Percentiles rank a stretch among this genome's conserved stretches.
phyloP scores from a whole-genome alignment of 2,797 vertebrate genomes.

The Brachyrhaphis roseni region DNA sequence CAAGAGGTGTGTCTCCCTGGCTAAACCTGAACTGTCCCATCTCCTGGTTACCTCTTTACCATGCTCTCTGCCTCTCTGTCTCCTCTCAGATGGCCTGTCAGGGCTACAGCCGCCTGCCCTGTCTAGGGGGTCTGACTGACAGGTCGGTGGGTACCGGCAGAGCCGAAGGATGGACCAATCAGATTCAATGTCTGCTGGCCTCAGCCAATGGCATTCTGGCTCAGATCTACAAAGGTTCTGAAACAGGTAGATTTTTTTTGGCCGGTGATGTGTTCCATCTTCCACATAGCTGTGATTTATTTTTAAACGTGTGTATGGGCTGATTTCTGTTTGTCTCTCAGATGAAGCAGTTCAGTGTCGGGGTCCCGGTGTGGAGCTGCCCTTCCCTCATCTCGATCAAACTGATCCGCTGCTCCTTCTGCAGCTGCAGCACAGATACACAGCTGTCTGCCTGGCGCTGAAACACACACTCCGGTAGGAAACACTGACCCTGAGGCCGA shows the following conservation, averaged over 20 bases:
- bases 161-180: conserved; percentile 89
- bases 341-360: conserved; percentile 84
- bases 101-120: conserved; percentile 87
- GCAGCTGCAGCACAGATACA: conserved; percentile 85
- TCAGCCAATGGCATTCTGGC: conserved; percentile 84
- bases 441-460: conserved; percentile 83
- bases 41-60: background rate
- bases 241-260: conserved; percentile 74
- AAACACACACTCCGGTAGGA: conserved; percentile 80
- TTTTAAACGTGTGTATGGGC: too few species aligned
- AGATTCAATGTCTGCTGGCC: conserved; percentile 87
- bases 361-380: conserved; percentile 83
- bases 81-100: conserved; percentile 85
- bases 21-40: background rate
- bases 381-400: conserved; percentile 79
- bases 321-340: conserved; percentile 37
- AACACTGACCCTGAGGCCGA: background rate
- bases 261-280: background rate
- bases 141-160: conserved; percentile 79
- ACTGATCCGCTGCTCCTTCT: conserved; percentile 80
- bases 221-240: conserved; percentile 84
- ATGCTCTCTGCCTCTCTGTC: background rate
- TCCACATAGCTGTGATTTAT: too few species aligned
- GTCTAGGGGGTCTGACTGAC: conserved; percentile 86
- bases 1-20: conserved; percentile 82